Conservation (phyloP, 2,888 invertebrate genomes). For the Cataglyphis altisquamis region DNA sequence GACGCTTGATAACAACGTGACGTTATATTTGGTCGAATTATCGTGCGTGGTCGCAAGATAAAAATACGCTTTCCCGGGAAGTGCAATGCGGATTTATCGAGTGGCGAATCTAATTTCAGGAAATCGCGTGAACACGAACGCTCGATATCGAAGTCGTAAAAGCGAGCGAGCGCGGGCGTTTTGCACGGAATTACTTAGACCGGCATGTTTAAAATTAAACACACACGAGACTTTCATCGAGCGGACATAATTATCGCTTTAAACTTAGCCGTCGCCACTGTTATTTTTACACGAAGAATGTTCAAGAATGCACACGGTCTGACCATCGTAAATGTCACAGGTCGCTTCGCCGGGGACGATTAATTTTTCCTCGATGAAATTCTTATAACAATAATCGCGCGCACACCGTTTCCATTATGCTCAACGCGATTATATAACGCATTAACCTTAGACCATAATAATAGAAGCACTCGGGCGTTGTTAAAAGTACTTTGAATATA, state of each 20-base stretch:
- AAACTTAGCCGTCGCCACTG: conserved; percentile 51
- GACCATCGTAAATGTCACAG: conserved; percentile 70
- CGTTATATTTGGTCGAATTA: neutral
- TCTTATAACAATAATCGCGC: conserved; percentile 27
- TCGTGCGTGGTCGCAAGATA: conserved; percentile 26
- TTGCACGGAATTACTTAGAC: conserved; percentile 32
- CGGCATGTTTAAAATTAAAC: conserved; percentile 49
- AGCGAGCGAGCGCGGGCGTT: neutral
- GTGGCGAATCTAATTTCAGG: conserved; percentile 48
- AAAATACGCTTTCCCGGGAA: conserved; percentile 21
- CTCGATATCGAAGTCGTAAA: conserved; percentile 44
- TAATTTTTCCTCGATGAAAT: conserved; percentile 52
- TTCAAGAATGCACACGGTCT: conserved; percentile 51
- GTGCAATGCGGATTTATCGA: conserved; percentile 39
- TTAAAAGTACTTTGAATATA: conserved; percentile 30
- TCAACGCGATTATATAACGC: conserved; percentile 42
- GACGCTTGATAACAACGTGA: neutral
- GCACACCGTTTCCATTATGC: conserved; percentile 14
- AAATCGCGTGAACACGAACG: conserved; percentile 44
- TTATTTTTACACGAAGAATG: conserved; percentile 68
- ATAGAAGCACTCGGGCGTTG: conserved; percentile 3
- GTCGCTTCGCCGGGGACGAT: conserved; percentile 42
- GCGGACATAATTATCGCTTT: conserved; percentile 39
- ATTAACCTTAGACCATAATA: conserved; percentile 40
- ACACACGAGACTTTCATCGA: neutral